Base-by-base conservation (phyloP, 1,140 invertebrate genomes). In the Lasioglossum baleicum region DNA sequence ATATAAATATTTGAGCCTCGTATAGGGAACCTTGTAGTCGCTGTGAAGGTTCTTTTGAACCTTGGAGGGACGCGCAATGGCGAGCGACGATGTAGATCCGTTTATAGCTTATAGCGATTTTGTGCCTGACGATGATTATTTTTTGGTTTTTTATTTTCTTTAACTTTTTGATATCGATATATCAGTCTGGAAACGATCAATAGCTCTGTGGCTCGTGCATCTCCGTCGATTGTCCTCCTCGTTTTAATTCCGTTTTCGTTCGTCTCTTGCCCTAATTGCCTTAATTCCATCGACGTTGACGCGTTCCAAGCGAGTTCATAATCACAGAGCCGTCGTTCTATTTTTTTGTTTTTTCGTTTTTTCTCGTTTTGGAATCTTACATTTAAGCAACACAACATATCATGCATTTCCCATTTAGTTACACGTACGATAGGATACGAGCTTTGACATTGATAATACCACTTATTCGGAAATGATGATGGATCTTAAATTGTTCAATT, bases 381-480 rank as follows among this genome's bases (percentile, higher is more conserved):
- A 42, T 63, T 48, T 74, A 80, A 40, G 60, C 22, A 81, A 82
- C 80, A 79, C 84, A 76, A 84, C 77, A 71, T 60, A 73, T 82
- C 26, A 81, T 75, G 60, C 61, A 79, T 53, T 65, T 76, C 65
- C 65, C 51, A 69, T 76, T 83, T 85, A 74, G 75, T 35, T 80
- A 68, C 67, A 68, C 48, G 61, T 61, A 79, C 31, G 58, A 64
- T 70, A 82, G 65, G 73, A 74, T 78, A 83, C 77, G 70, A 79
- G 40, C 22, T 35, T 73, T 48, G 44, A 75, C 78, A 74, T 68
- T 61, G 53, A 75, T 56, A 74, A 67, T 63, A 74, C 26, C 64
- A 75, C 48, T 48, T 44, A 61, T 35, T 53, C 15, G 26, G 58
- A 61, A 70, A 74, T 63, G 31, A 40, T 40, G 77, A 26, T 22